Evolutionary conservation across 2,113 vertebrate species (phyloP).

Genomic region (Pachypanchax playfairii): DNA sequence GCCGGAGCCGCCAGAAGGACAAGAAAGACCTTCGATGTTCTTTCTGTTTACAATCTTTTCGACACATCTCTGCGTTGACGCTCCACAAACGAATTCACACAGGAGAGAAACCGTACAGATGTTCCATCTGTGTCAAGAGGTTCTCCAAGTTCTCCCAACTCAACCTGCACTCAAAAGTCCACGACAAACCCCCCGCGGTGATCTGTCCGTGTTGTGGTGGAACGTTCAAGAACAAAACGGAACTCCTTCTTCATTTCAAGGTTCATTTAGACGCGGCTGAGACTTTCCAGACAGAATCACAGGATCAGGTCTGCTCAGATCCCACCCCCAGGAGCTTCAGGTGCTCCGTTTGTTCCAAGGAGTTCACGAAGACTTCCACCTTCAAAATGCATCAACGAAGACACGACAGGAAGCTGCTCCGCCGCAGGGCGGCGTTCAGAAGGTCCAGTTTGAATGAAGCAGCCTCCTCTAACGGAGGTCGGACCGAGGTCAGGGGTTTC

Average conservation of each 20-base stretch:
- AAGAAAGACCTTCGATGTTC: conserved; percentile 3
- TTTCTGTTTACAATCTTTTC: conserved; percentile 51
- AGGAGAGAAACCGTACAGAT: conserved; percentile 35
- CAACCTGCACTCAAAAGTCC: conserved; percentile 34
- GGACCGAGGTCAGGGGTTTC: conserved; percentile 14
- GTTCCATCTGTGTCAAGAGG: conserved; percentile 41
- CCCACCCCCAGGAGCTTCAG: neutral
- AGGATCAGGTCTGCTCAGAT: no score
- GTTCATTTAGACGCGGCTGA: conserved; percentile 22
- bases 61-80: conserved; percentile 42
- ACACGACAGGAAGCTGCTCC: no score
- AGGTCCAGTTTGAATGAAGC: neutral
- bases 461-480: neutral
- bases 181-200: conserved; percentile 8
- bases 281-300: neutral
- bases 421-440: no score
- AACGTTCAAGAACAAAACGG: conserved; percentile 25
- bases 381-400: conserved; percentile 19
- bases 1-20: neutral
- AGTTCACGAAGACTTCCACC: neutral
- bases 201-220: conserved; percentile 47
- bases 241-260: conserved; percentile 49
- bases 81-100: conserved; percentile 41
- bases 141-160: conserved; percentile 40
- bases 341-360: conserved; percentile 26